Evolutionary conservation across 1,140 invertebrate genomes (phyloP).

Genomic region (Plectrocnemia conspersa): DNA sequence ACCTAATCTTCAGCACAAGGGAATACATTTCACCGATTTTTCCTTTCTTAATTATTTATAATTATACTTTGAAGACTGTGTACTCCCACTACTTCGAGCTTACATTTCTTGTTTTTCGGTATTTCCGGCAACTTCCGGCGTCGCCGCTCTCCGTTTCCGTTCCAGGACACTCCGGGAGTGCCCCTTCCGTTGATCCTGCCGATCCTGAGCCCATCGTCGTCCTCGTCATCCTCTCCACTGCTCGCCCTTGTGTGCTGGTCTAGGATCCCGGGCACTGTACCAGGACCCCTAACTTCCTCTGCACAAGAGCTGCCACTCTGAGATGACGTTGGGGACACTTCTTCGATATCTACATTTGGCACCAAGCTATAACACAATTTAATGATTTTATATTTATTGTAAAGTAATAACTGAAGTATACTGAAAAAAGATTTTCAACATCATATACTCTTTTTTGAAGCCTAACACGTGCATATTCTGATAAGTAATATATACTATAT

Average conservation of each 20-base stretch:
- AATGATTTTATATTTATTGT: too few species aligned
- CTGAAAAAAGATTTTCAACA: too few species aligned
- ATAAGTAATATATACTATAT: too few species aligned
- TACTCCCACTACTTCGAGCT: slow-evolving; percentile 41
- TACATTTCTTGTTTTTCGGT: slow-evolving; percentile 81
- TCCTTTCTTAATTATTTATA: neutral
- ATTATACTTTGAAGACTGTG: neutral
- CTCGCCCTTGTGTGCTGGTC: slow-evolving; percentile 24
- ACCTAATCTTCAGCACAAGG: too few species aligned
- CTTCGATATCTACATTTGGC: slow-evolving; percentile 71
- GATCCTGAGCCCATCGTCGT: slow-evolving; percentile 43
- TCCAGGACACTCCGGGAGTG: slow-evolving; percentile 39
- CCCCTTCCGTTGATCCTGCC: slow-evolving; percentile 38
- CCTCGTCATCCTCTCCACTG: slow-evolving; percentile 42
- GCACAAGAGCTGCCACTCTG: slow-evolving; percentile 59
- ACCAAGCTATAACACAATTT: slow-evolving; percentile 57
- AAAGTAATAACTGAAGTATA: too few species aligned
- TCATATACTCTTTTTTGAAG: too few species aligned
- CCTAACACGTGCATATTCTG: too few species aligned
- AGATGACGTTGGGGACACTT: slow-evolving; percentile 69
- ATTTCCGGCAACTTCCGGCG: slow-evolving; percentile 80
- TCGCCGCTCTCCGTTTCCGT: slow-evolving; percentile 55
- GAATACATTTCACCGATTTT: neutral
- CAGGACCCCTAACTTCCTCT: slow-evolving; percentile 36
- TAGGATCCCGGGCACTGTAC: neutral